Evolutionary conservation across 2,888 invertebrate species (phyloP).

Genomic region (Corbicula japonica): DNA sequence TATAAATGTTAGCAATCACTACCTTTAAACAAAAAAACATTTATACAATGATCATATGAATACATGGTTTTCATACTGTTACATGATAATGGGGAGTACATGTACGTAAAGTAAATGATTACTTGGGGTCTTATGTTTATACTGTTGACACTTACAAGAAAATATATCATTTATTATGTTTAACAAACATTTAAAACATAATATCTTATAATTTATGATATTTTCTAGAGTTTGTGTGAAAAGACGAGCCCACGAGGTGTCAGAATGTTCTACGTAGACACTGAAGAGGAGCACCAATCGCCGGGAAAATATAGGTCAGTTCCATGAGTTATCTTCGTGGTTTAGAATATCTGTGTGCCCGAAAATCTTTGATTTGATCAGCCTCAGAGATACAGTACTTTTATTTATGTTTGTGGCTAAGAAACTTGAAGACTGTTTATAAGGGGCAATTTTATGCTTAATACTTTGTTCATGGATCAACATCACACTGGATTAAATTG

Average conservation of each 20-base stretch:
- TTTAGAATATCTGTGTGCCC: no score
- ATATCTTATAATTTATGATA: background rate
- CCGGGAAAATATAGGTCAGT: conserved; percentile 67
- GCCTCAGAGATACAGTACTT: no score
- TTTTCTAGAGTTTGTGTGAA: conserved; percentile 63
- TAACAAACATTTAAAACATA: background rate
- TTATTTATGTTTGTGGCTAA: no score
- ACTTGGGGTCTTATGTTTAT: background rate
- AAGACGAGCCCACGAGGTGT: conserved; percentile 44
- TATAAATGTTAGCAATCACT: background rate
- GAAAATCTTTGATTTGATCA: no score
- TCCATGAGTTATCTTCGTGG: background rate
- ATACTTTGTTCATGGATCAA: no score
- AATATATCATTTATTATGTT: background rate
- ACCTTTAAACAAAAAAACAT: no score
- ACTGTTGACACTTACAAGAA: background rate
- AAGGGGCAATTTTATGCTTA: no score
- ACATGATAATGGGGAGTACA: background rate
- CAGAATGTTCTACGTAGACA: conserved; percentile 43
- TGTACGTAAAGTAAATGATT: background rate
- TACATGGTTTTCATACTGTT: background rate
- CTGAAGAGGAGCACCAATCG: conserved; percentile 31
- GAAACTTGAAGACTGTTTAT: no score
- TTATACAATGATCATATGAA: no score
- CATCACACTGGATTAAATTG: no score